Evolutionary conservation across 1,140 invertebrate genomes (phyloP).

Genomic region (Orchestia grillus): DNA sequence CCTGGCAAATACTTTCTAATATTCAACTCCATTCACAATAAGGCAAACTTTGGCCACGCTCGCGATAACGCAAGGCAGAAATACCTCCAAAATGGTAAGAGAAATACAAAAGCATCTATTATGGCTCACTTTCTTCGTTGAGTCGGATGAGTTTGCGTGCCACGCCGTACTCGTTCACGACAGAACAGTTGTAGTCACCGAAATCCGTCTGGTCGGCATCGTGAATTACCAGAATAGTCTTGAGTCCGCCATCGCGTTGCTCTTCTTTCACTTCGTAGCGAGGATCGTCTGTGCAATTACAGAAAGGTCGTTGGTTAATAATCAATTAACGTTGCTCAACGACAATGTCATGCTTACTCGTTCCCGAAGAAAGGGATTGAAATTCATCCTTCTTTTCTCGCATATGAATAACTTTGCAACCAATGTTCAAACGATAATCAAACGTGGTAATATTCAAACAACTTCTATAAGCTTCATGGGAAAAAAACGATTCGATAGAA

Average conservation of each 20-base stretch:
- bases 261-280: constrained; percentile 75
- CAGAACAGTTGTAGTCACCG: constrained; percentile 94
- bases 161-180: constrained; percentile 87
- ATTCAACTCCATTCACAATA: neutral
- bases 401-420: no score
- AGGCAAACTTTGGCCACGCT: neutral
- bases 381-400: no score
- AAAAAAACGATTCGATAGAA: no score
- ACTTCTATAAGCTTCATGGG: no score
- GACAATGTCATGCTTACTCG: no score
- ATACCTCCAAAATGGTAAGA: neutral
- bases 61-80: neutral
- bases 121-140: constrained; percentile 58
- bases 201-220: constrained; percentile 88
- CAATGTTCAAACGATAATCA: no score
- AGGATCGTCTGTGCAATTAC: constrained; percentile 69
- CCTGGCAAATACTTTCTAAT: neutral
- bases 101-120: neutral
- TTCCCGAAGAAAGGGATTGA: no score
- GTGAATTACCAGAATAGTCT: constrained; percentile 85
- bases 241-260: constrained; percentile 77
- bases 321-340: no score
- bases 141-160: constrained; percentile 57
- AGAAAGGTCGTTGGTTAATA: neutral
- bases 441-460: no score